Evolutionary conservation across 2,113 vertebrate genomes (phyloP), one percentile per base, ranked within the genome.

Genomic region (Cyrtonyx montezumae): DNA sequence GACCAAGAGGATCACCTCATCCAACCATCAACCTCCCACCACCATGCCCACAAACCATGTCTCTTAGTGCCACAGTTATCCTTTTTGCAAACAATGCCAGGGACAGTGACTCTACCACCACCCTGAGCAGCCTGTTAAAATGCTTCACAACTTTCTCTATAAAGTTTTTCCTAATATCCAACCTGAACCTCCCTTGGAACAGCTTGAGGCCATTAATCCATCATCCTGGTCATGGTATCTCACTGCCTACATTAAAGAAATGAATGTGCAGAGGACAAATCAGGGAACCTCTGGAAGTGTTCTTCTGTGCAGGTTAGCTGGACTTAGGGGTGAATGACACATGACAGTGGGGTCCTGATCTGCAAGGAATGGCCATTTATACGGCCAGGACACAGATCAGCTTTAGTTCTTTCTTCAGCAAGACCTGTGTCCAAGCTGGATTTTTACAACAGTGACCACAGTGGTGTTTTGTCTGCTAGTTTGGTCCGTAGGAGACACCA

Each of bases 211-310:
- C 51, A 53, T 53, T 16, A 53, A 53, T 9, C 26, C 28, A 53
- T 30, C 15, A 26, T 53, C 51, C 51, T 34, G 26, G 67, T 37
- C 71, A 71, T 0, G 0, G 20, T 32, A 23, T 28, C 40, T 65
- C 89, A 59, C 22, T 59, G 55, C 23, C 59, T 85, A 8, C 28
- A 26, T 77, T 76, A 45, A 37, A 42, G 21, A 94, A 73, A 28
- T 6, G 48, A 28, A 45, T 34, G 46, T n/a, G 22, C 19, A 66
- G 7, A 3, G 8, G 5, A 2, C 42, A 32, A 48, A 6, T 10
- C 42, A 36, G 28, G 42, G 37, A 79, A 91, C 8, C 6, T 56
- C 36, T 84, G 53, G 46, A 58, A 28, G 36, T 68, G 8, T 1
- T 67, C 79, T 75, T 82, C 45, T 13, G 86, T 68, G 43, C 12